Evolutionary conservation across 2,797 vertebrate species (phyloP).

Genomic region (Chelon labrosus): DNA sequence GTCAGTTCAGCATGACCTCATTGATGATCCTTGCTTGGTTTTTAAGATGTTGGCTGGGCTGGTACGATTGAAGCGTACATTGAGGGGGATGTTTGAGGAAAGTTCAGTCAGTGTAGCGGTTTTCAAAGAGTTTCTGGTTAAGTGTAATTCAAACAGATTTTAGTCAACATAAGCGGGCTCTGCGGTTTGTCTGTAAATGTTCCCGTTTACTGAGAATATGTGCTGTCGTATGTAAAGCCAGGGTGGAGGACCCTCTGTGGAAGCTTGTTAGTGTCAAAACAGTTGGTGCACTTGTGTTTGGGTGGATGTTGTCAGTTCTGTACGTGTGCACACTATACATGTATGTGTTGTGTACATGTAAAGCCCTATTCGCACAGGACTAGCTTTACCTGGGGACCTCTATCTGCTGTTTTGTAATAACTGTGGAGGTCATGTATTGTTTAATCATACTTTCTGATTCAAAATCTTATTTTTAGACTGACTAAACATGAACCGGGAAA

Average conservation of each 20-base stretch:
- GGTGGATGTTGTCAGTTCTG: constrained; percentile 7
- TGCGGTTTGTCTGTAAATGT: not conserved
- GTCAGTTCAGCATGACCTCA: not conserved
- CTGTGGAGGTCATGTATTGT: no score
- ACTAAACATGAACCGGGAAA: no score
- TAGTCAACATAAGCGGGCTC: not conserved
- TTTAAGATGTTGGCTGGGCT: not conserved
- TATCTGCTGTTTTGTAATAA: no score
- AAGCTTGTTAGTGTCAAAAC: constrained; percentile 19
- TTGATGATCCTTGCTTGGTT: not conserved
- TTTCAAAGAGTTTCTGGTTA: not conserved
- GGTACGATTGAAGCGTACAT: not conserved
- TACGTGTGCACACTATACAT: not conserved
- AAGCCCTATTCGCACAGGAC: no score
- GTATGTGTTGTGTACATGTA: not conserved
- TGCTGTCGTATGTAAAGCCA: not conserved
- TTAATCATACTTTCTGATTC: no score
- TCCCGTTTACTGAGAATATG: not conserved
- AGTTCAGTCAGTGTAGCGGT: not conserved
- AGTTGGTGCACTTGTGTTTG: not conserved
- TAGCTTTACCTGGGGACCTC: no score
- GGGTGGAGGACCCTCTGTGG: not conserved
- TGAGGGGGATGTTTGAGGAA: not conserved
- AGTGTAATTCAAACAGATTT: not conserved
- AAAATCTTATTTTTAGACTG: no score